Evolutionary conservation across 2,888 invertebrate species (phyloP).

Genomic region (Microplitis manilae): DNA sequence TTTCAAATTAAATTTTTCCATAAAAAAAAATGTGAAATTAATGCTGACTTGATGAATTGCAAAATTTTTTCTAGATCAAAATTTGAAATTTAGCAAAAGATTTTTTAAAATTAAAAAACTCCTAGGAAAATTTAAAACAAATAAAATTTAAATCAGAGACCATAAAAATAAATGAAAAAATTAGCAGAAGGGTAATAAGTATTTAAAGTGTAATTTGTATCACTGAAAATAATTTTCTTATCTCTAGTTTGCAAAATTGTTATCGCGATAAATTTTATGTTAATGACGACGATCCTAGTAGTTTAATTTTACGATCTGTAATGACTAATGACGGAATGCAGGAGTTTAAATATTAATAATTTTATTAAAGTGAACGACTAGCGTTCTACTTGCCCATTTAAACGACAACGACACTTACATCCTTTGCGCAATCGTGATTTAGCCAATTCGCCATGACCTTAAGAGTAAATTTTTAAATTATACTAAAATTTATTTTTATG

Average conservation of each 20-base stretch:
- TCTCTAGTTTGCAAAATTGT: background rate
- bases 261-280: background rate
- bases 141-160: background rate
- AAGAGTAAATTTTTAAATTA: background rate
- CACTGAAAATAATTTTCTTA: background rate
- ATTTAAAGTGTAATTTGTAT: background rate
- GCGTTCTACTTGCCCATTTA: conserved; percentile 17
- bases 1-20: too few species aligned
- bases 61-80: too few species aligned
- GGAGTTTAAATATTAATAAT: background rate
- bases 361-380: conserved; percentile 12
- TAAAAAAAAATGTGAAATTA: too few species aligned
- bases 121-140: background rate
- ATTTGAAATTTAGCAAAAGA: too few species aligned
- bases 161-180: background rate
- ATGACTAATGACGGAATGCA: background rate
- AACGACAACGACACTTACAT: background rate
- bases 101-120: too few species aligned
- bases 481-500: background rate
- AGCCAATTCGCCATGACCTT: conserved; percentile 18
- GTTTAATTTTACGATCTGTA: background rate
- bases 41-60: too few species aligned
- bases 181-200: background rate
- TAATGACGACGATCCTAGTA: background rate
- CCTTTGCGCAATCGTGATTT: conserved; percentile 16